A percentile compares a stretch with the other conserved stretches of the same genome.
phyloP scores from a whole-genome alignment of 2,797 vertebrate genomes.

The Pangasius larnaudii region DNA sequence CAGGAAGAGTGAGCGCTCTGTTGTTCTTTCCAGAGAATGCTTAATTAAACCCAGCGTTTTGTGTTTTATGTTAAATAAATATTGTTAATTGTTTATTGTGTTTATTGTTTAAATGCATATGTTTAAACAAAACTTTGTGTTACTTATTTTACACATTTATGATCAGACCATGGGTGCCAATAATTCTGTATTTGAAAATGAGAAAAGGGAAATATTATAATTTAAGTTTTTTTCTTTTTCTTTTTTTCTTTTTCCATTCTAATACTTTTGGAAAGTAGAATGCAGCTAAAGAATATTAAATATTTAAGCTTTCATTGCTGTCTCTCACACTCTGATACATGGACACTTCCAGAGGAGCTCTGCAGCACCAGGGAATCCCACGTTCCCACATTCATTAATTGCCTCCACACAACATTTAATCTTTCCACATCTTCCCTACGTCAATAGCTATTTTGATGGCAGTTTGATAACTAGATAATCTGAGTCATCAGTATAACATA shows the following conservation, averaged over 20 bases:
- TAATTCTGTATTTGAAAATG: not conserved
- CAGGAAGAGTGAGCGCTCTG: not conserved
- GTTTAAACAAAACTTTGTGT: not conserved
- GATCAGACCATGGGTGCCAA: not conserved
- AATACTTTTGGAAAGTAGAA: not conserved
- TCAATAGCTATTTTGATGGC: not conserved
- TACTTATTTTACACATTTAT: not conserved
- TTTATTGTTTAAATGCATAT: not conserved
- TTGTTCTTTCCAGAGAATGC: not conserved
- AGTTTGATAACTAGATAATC: not conserved
- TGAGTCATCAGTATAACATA: not conserved
- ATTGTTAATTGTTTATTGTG: not conserved
- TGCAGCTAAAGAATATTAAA: not conserved
- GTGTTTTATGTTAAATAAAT: not conserved
- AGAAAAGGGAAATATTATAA: not conserved
- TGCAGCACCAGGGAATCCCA: conserved; percentile 72
- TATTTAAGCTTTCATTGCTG: conserved; percentile 14
- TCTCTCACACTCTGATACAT: conserved; percentile 67
- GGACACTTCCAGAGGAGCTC: conserved; percentile 67
- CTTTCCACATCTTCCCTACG: conserved; percentile 38
- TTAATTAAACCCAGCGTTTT: not conserved
- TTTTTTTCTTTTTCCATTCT: not conserved
- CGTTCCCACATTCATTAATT: conserved; percentile 62
- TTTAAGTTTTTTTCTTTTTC: not conserved
- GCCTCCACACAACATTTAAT: conserved; percentile 48